Conservation (phyloP, 2,888 invertebrate genomes). For the Dynastes maya region DNA sequence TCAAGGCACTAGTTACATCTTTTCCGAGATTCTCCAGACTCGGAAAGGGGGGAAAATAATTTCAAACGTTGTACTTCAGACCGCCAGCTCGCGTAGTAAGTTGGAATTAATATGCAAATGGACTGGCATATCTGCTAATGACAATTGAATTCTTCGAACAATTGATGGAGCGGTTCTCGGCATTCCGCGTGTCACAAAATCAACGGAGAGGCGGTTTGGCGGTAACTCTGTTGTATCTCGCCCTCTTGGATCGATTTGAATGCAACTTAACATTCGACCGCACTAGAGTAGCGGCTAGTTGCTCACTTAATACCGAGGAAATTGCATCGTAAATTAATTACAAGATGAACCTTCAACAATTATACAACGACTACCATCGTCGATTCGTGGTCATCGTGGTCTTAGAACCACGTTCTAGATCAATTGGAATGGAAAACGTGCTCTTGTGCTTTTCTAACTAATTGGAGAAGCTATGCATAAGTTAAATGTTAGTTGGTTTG, state of each 20-base stretch:
- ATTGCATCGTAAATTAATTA: conserved; percentile 31
- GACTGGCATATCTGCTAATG: conserved; percentile 14
- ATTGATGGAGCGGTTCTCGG: conserved; percentile 12
- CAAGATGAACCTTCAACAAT: conserved; percentile 15
- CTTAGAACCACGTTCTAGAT: not conserved
- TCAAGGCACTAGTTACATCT: conserved; percentile 12
- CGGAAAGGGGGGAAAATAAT: not conserved
- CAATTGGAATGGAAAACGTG: conserved; percentile 2
- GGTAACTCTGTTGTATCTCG: not conserved
- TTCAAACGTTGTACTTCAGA: not conserved
- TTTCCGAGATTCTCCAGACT: not conserved
- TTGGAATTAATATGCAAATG: conserved; percentile 43
- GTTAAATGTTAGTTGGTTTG: not conserved
- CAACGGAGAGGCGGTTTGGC: not conserved
- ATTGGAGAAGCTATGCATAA: not conserved
- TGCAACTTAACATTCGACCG: not conserved
- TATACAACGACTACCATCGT: conserved; percentile 1
- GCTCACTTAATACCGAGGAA: conserved; percentile 15
- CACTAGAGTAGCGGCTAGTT: not conserved
- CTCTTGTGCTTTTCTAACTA: not conserved
- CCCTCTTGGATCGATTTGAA: conserved; percentile 16
- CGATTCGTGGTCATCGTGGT: not conserved
- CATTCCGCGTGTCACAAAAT: not conserved
- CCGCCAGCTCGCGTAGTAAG: not conserved
- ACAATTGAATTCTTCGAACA: conserved; percentile 36